Evolutionary conservation across 2,113 vertebrate genomes (phyloP).

Genomic region (Oryzias celebensis): DNA sequence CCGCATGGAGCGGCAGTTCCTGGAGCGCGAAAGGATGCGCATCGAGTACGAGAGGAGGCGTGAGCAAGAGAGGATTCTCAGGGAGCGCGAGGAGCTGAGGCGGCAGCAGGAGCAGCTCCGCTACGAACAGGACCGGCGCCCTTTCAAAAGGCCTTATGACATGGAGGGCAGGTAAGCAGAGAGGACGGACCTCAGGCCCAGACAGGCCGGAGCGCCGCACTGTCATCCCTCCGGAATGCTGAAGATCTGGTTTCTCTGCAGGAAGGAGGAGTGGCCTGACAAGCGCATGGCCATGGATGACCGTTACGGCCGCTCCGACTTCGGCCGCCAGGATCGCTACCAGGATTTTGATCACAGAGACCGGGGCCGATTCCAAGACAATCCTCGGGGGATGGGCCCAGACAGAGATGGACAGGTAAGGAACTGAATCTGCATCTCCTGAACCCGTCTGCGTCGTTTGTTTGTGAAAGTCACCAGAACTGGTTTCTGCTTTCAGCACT

Average conservation of each 20-base stretch:
- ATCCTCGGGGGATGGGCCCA: constrained; percentile 29
- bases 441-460: too few relatives aligned
- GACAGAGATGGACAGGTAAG: constrained; percentile 81
- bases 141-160: constrained; percentile 85
- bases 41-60: constrained; percentile 90
- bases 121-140: constrained; percentile 87
- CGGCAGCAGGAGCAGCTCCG: constrained; percentile 93
- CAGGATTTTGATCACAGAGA: constrained; percentile 92
- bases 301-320: constrained; percentile 82
- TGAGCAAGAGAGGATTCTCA: constrained; percentile 92
- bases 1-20: constrained; percentile 87
- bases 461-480: too few relatives aligned
- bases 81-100: constrained; percentile 91
- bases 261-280: constrained; percentile 91
- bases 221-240: too few relatives aligned
- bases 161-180: constrained; percentile 82
- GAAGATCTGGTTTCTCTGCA: constrained; percentile 31
- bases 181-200: rapidly evolving
- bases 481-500: constrained; percentile 77
- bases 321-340: constrained; percentile 85
- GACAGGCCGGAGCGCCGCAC: too few relatives aligned
- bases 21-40: constrained; percentile 89
- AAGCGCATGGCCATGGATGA: constrained; percentile 88
- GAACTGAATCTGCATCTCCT: constrained; percentile 28
- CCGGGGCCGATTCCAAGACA: constrained; percentile 86